phyloP scores from a whole-genome alignment of 2,888 invertebrate species.

The Eupsilia transversa region DNA sequence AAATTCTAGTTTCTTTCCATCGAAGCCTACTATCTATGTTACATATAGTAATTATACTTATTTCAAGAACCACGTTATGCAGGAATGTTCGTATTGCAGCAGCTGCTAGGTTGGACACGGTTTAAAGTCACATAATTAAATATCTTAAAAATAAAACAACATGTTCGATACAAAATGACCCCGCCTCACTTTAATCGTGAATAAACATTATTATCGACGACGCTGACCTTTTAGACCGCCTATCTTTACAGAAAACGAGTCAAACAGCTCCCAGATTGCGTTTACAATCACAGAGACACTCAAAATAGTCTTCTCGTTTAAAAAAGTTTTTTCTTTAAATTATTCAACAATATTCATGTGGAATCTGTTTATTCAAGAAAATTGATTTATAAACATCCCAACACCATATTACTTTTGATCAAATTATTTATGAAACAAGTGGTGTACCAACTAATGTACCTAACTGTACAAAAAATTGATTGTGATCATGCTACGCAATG shows the following conservation, averaged over 20 bases:
- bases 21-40: not conserved
- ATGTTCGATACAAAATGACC: constrained; percentile 1
- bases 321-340: not conserved
- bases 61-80: not conserved
- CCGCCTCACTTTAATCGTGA: constrained; percentile 15
- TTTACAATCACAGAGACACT: not conserved
- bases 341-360: not conserved
- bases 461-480: not conserved
- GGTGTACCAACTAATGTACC: not conserved
- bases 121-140: not conserved
- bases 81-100: not conserved
- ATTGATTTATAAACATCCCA: not conserved
- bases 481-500: not conserved
- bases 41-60: too few species aligned
- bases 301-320: too few species aligned
- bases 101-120: not conserved
- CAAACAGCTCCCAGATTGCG: not conserved
- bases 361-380: not conserved
- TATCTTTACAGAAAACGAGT: constrained; percentile 35
- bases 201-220: constrained; percentile 51
- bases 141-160: constrained; percentile 4
- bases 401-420: not conserved
- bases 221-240: constrained; percentile 44
- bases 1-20: not conserved
- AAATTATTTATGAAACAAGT: not conserved